Percentiles rank a stretch among this genome's conserved stretches.
phyloP scores from a whole-genome alignment of 2,888 invertebrate genomes.

The Pterostichus niger region DNA sequence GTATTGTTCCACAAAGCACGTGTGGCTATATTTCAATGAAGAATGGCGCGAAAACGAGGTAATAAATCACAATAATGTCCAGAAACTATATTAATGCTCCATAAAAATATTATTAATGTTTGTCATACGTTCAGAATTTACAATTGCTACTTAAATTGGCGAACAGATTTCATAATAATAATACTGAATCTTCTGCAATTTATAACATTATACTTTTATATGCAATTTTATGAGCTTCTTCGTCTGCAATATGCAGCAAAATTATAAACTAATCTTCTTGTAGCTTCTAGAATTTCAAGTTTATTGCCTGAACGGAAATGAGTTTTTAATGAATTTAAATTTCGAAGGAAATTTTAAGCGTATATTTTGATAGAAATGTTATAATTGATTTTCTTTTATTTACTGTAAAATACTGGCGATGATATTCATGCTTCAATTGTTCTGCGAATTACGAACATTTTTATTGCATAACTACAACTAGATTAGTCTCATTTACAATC shows the following conservation, averaged over 20 bases:
- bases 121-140: conserved; percentile 54
- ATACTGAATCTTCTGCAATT: background rate
- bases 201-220: background rate
- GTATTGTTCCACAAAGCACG: conserved; percentile 63
- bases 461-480: background rate
- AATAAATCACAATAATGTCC: conserved; percentile 66
- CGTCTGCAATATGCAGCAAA: conserved; percentile 5
- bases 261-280: conserved; percentile 11
- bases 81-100: conserved; percentile 60
- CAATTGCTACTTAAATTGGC: conserved; percentile 46
- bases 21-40: conserved; percentile 64
- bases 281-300: background rate
- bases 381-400: conserved; percentile 29
- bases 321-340: conserved; percentile 5
- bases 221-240: conserved; percentile 17
- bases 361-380: conserved; percentile 17
- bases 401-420: background rate
- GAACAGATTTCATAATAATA: conserved; percentile 22
- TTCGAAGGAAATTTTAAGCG: background rate
- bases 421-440: background rate
- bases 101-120: conserved; percentile 67
- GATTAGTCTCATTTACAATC: conserved; percentile 3
- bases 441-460: background rate
- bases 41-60: conserved; percentile 53
- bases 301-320: conserved; percentile 12